These are phyloP conservation scores for Imbricaverruca yamaguchii DNA, from an alignment of 2,888 invertebrate species.

Conservation along the genomic window DNA sequence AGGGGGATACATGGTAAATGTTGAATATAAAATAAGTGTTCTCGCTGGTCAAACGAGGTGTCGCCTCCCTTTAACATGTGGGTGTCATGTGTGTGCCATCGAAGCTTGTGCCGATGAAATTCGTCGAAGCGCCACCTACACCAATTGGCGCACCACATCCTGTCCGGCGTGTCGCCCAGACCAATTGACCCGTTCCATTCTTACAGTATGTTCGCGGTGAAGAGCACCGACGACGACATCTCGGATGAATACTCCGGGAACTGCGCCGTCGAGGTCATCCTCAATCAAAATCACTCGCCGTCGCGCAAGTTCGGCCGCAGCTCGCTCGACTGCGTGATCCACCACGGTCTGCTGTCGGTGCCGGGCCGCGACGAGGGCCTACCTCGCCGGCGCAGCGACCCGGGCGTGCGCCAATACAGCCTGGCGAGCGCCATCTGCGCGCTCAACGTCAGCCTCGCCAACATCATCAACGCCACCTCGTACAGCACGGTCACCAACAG, in stretches of 20 bases:
- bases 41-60: too few species aligned
- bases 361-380: neutral
- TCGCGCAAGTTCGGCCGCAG: slow-evolving; percentile 9
- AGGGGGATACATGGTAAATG: too few species aligned
- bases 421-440: slow-evolving; percentile 6
- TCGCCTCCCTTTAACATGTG: too few species aligned
- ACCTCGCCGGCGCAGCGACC: slow-evolving; percentile 2
- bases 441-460: slow-evolving; percentile 16
- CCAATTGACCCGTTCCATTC: too few species aligned
- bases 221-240: slow-evolving; percentile 2
- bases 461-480: slow-evolving; percentile 19
- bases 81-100: too few species aligned
- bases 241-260: neutral
- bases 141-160: too few species aligned
- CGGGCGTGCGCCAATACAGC: neutral
- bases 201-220: neutral
- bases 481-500: slow-evolving; percentile 18
- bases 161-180: too few species aligned
- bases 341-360: slow-evolving; percentile 12
- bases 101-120: too few species aligned
- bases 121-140: too few species aligned
- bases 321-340: slow-evolving; percentile 4
- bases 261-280: neutral
- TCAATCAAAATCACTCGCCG: neutral
- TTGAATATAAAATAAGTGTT: too few species aligned